Percentiles rank a stretch among this genome's conserved stretches.
phyloP scores from a whole-genome alignment of 1,140 invertebrate species.

The Pentalonia nigronervosa region DNA sequence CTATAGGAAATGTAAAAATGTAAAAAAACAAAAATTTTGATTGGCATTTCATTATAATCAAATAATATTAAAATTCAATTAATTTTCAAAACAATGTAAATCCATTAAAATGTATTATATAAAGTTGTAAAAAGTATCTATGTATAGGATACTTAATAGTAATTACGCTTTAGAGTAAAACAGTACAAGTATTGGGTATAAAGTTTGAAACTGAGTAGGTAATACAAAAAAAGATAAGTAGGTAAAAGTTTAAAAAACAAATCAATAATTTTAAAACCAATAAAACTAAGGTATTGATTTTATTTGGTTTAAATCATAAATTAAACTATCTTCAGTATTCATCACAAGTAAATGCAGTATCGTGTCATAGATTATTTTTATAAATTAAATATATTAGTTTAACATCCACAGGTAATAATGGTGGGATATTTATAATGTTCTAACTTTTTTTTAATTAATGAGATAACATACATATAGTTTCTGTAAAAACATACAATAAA shows the following conservation, averaged over 20 bases:
- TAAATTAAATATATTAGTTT: background rate
- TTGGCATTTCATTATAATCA: background rate
- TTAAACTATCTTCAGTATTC: background rate
- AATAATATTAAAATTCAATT: conserved; percentile 5
- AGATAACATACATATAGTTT: background rate
- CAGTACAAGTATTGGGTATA: background rate
- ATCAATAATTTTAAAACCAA: background rate
- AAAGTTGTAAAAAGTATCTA: background rate
- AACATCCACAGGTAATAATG: background rate
- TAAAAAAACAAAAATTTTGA: background rate
- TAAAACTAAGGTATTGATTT: background rate
- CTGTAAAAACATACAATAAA: background rate
- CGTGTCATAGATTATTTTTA: background rate
- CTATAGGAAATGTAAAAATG: background rate
- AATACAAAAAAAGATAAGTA: background rate
- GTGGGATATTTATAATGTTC: background rate
- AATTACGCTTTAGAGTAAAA: background rate
- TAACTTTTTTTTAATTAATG: background rate
- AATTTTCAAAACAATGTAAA: conserved; percentile 11
- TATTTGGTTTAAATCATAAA: background rate
- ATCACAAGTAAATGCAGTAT: background rate
- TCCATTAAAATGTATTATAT: background rate
- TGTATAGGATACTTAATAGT: background rate
- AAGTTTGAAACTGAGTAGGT: background rate
- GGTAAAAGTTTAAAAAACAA: background rate